Base-by-base conservation (phyloP, 2,888 invertebrate species). In the Eledone cirrhosa region DNA sequence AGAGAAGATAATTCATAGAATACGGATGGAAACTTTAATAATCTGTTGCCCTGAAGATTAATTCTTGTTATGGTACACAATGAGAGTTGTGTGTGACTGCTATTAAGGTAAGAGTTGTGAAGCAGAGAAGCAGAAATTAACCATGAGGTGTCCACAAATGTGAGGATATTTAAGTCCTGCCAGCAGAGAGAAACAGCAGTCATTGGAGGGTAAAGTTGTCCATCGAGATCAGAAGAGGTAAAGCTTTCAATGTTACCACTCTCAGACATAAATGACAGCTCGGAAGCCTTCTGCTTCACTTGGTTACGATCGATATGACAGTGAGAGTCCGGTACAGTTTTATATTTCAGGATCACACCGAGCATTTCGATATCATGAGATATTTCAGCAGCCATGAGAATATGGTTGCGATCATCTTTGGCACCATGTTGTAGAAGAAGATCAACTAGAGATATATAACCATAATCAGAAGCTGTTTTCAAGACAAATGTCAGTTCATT, bases 31-130 rank as follows among this genome's bases (percentile, higher is more conserved):
- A 99, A 91, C 78, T 93, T 92, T 83, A 95, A 95, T 53, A 99
- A 91, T 3, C 97, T 97, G 90, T 98, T 90, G 72, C 85, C 82
- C 92, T 96, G 95, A n/a, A 99, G 89, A 87, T 96, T 96, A 41
- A 99, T 92, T 63, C 98, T 93, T 0, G 99, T 99, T 80, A 99
- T 94, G 0, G 98, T 97, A 87, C 94, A 95, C n/a, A 97, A 91
- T 0, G 96, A 94, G 67, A 83, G 92, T 93, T 83, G 93, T 92
- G 82, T 93, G 91, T 7, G 94, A 93, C 94, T 94, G 77, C 94
- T 93, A 84, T 94, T 93, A 41, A 98, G 91, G 86, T 94, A 94
- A 2, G 94, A 94, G 91, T 98, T 99, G 31, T 97, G 94, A 80
- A 95, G 94, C 63, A 96, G 91, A 0, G 96, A 95, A 0, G 97